Percentiles rank a stretch among this genome's conserved stretches.
Evolutionary conservation across 2,113 vertebrate genomes (phyloP).

Genomic region (Trematocara unimaculatum): DNA sequence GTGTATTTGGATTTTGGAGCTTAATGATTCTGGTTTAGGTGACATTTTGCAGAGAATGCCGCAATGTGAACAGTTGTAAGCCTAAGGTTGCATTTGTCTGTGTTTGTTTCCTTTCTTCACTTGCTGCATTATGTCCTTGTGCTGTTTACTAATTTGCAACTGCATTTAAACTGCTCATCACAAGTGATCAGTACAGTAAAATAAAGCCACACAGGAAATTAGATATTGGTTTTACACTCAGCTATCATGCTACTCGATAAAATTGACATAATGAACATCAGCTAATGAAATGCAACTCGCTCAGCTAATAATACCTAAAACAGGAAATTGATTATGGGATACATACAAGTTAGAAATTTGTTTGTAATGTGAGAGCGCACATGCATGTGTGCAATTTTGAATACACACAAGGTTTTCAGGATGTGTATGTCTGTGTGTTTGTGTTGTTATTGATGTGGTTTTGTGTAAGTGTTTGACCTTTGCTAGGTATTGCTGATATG

Average conservation of each 20-base stretch:
- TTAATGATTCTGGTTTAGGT: neutral
- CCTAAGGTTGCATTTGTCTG: neutral
- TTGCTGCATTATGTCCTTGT: neutral
- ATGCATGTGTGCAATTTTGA: neutral
- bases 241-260: constrained; percentile 38
- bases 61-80: neutral
- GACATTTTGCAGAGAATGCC: neutral
- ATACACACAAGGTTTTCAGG: neutral
- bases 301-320: constrained; percentile 37
- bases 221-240: constrained; percentile 37
- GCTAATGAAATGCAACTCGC: constrained; percentile 25
- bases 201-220: constrained; percentile 42
- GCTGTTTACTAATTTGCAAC: neutral
- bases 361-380: neutral
- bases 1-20: neutral
- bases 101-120: neutral
- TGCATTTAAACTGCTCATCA: neutral
- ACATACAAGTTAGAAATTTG: neutral
- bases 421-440: neutral
- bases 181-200: neutral
- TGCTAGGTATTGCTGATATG: constrained; percentile 6
- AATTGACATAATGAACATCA: constrained; percentile 28
- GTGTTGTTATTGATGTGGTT: neutral
- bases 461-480: constrained; percentile 5
- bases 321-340: constrained; percentile 45